Base-by-base conservation (phyloP, 2,888 invertebrate species). In the Drosophila putrida region DNA sequence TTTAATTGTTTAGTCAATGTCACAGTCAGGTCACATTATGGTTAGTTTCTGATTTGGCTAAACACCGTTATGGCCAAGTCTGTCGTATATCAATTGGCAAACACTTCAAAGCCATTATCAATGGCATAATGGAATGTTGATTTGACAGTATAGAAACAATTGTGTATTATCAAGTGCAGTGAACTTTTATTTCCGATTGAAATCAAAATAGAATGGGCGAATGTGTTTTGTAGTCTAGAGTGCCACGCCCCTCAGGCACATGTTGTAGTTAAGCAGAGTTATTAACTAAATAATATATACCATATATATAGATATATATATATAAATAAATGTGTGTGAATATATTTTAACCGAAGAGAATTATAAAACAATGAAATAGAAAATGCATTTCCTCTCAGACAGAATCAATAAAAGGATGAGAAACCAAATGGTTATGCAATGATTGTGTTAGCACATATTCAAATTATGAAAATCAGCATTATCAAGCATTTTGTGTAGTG, bases 401-500 rank as follows among this genome's bases (percentile, higher is more conserved):
- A 47, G 46, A 69, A 55, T 47, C 27, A 73, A 59, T 75, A 63
- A 59, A 63, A 63, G 46, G 28, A 51, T 43, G 38, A 43, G 36
- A 15, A 69, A 46, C 11, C 31, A 71, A 59, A n/a, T 51, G 31
- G 43, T 64, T 35, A 43, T 44, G 20, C 25, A 55, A 31, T 28
- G 5, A 36, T 36, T 10, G 25, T 9, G 33, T 71, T 63, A 49
- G 65, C 60, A 62, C 71, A 82, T 75, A 55, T 35, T 36, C 27
- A 55, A n/a, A 55, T 69, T 61, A 71, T 70, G 67, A 71, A 62
- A 51, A 66, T 67, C 67, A 76, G 76, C 58, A 68, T 66, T 73
- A 78, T 84, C 53, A 78, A 59, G 20, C 28, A 58, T 70, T 74
- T 80, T 84, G 86, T 82, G 80, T 90, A 89, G 86, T 15, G 33